These are phyloP conservation scores for Condylostylus longicornis DNA, from an alignment of 1,140 invertebrate genomes.

Conservation along the genomic window DNA sequence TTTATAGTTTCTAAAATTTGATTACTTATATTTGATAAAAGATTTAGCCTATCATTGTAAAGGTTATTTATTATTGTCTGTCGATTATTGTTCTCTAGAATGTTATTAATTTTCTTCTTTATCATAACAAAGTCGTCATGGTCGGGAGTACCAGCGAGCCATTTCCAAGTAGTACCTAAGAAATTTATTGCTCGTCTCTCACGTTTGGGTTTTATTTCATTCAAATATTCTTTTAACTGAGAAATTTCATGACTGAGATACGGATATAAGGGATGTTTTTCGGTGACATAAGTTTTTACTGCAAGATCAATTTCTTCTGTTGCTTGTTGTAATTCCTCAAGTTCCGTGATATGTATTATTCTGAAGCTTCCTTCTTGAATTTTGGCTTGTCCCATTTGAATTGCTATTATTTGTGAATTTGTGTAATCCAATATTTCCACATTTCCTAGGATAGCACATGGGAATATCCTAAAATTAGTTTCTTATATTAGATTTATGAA, in stretches of 20 bases:
- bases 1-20: too few species aligned
- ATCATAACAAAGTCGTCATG: slow-evolving; percentile 4
- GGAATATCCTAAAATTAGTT: too few species aligned
- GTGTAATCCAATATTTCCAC: too few species aligned
- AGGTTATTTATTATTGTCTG: slow-evolving; percentile 7
- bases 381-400: too few species aligned
- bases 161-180: slow-evolving; percentile 6
- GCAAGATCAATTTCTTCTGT: slow-evolving; percentile 2
- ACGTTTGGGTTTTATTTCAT: background rate
- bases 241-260: background rate
- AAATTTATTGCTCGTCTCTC: slow-evolving; percentile 1
- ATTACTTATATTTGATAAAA: too few species aligned
- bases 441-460: too few species aligned
- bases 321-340: slow-evolving; percentile 3
- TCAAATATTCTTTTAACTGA: too few species aligned
- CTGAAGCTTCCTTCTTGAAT: too few species aligned
- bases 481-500: too few species aligned
- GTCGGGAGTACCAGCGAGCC: slow-evolving; percentile 7
- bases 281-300: background rate
- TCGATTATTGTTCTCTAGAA: slow-evolving; percentile 8
- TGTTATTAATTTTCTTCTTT: slow-evolving; percentile 4
- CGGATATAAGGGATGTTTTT: background rate
- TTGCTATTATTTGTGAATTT: too few species aligned
- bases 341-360: too few species aligned
- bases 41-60: slow-evolving; percentile 2